phyloP scores from a whole-genome alignment of 2,113 vertebrate genomes.

The Paratilapia polleni region DNA sequence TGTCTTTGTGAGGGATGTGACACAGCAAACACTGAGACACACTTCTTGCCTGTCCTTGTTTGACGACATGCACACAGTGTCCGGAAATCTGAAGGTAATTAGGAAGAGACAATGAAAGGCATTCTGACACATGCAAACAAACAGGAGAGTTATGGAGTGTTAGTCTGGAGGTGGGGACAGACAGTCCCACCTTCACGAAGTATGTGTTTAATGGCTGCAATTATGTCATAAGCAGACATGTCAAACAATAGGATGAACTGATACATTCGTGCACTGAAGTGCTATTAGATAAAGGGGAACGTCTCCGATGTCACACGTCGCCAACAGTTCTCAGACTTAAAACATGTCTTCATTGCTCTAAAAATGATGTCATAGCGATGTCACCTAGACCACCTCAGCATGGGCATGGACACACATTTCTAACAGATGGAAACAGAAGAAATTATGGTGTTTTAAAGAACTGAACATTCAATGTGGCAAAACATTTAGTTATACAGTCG shows the following conservation, averaged over 20 bases:
- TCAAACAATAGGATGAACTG: background rate
- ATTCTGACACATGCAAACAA: background rate
- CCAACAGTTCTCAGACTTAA: background rate
- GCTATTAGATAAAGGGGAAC: too few species aligned
- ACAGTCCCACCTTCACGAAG: background rate
- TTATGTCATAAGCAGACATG: background rate
- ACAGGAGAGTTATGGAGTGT: background rate
- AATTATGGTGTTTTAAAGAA: too few species aligned
- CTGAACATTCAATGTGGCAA: too few species aligned
- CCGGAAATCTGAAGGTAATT: conserved; percentile 22
- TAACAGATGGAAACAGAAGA: too few species aligned
- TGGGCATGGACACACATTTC: too few species aligned
- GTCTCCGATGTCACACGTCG: too few species aligned
- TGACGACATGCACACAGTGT: conserved; percentile 10
- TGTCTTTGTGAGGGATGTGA: conserved; percentile 9
- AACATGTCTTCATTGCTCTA: background rate
- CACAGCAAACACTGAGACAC: conserved; percentile 5
- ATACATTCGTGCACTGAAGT: background rate
- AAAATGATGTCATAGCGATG: background rate
- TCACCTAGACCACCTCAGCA: background rate
- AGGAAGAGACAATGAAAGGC: background rate
- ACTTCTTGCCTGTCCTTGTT: conserved; percentile 39
- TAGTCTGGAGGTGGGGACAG: conserved; percentile 2
- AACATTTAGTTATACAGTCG: too few species aligned
- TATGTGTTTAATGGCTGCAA: background rate